Evolutionary conservation across 2,797 vertebrate species (phyloP), one percentile per base, ranked within the genome.

Genomic region (Manis pentadactyla): DNA sequence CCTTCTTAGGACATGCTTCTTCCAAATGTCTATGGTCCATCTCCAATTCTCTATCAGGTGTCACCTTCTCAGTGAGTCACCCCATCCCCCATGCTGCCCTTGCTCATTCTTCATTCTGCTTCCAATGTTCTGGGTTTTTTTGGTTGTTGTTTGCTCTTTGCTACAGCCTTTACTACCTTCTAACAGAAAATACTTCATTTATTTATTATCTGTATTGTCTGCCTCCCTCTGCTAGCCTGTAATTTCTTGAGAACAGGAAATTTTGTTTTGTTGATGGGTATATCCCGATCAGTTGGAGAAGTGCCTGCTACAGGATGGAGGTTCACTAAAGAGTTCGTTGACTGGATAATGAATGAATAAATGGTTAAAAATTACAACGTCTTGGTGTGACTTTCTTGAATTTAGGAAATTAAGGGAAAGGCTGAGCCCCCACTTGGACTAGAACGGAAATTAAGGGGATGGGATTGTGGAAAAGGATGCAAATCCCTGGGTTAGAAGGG

Each of bases 381-480:
- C 42, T 86, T 75, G 10, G 15, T 63, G 37, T 11, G 29, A 10
- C 77, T 69, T 25, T 66, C 89, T 77, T 29, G 14, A 78, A 37
- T 23, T 53, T 69, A 85, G 39, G 68, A 53, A 7, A 19, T 59
- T 23, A 46, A 74, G 64, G 49, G 59, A 64, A 55, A 31, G 46
- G 27, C 49, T 29, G 61, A 77, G 31, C 27, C 37, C 61, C 68
- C 0, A 1, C 27, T 31, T 53, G 15, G 29, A 17, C 29, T 69
- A 42, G 39, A 34, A 27, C 51, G 39, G 53, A 88, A 63, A 49
- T 37, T 27, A 88, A 37, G 34, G 77, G 78, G 66, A 31, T 49
- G 4, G 17, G 51, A 17, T 4, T 7, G 1, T n/a, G 34, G 3
- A 0, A 12, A 29, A 0, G 5, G 23, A n/a, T 8, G 46, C 37